Percentiles rank a stretch among this genome's conserved stretches.
phyloP scores from a whole-genome alignment of 2,797 vertebrate species.

The Coranthus polyacanthus region DNA sequence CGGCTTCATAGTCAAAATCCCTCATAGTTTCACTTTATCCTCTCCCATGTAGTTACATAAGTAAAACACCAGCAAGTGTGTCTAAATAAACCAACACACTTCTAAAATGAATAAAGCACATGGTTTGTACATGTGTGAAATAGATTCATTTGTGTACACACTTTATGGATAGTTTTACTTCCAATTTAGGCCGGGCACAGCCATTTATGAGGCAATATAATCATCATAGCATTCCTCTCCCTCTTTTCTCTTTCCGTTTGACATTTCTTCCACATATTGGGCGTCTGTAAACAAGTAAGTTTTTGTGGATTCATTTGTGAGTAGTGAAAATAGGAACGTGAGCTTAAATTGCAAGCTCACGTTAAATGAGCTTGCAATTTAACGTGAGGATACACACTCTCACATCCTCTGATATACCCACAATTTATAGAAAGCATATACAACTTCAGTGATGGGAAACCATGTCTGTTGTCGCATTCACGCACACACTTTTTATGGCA shows the following conservation, averaged over 20 bases:
- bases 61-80: constrained; percentile 15
- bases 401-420: too few species aligned
- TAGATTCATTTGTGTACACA: constrained; percentile 1
- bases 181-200: constrained; percentile 22
- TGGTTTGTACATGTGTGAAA: not conserved
- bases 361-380: too few species aligned
- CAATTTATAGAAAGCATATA: too few species aligned
- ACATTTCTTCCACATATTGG: constrained; percentile 11
- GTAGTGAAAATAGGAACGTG: not conserved
- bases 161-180: constrained; percentile 27
- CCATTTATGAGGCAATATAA: constrained; percentile 42
- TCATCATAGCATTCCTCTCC: constrained; percentile 39
- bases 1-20: constrained; percentile 44
- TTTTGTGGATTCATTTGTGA: constrained; percentile 3
- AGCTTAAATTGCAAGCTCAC: too few species aligned
- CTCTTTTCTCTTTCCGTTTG: constrained; percentile 5
- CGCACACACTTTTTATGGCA: constrained; percentile 3
- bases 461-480: too few species aligned
- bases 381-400: too few species aligned
- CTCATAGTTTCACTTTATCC: constrained; percentile 53
- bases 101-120: too few species aligned
- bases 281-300: not conserved
- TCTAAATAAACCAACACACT: not conserved
- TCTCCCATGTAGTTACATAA: constrained; percentile 43
- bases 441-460: too few species aligned